Percentiles rank a stretch among this genome's conserved stretches.
Conservation (phyloP, 2,888 invertebrate species). For the Melieria crassipennis region DNA sequence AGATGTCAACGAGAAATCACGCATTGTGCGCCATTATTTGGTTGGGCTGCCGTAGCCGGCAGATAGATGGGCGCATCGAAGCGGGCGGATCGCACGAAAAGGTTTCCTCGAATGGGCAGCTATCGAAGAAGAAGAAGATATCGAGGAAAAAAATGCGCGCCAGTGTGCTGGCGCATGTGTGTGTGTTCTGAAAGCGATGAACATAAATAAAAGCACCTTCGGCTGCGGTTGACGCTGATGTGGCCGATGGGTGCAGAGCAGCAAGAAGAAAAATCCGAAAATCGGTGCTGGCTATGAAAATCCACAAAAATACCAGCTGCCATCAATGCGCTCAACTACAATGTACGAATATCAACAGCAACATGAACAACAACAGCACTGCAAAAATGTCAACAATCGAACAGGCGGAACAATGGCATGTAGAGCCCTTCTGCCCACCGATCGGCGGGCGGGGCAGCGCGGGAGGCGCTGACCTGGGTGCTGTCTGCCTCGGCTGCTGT, state of each 20-base stretch:
- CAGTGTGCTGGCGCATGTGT: slow-evolving; percentile 20
- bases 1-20: slow-evolving; percentile 62
- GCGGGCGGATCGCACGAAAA: slow-evolving; percentile 25
- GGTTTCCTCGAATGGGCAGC: neutral
- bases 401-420: slow-evolving; percentile 32
- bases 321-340: slow-evolving; percentile 26
- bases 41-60: neutral
- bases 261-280: slow-evolving; percentile 3
- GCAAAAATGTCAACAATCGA: slow-evolving; percentile 36
- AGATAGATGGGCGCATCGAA: slow-evolving; percentile 19
- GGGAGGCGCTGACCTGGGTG: neutral
- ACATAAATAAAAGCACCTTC: slow-evolving; percentile 62
- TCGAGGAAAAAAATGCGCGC: neutral
- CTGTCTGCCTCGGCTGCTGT: too few species aligned
- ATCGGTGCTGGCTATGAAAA: slow-evolving; percentile 24
- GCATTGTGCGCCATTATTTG: slow-evolving; percentile 38
- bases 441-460: neutral
- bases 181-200: slow-evolving; percentile 56
- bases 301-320: slow-evolving; percentile 23
- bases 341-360: neutral
- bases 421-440: slow-evolving; percentile 3
- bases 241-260: neutral
- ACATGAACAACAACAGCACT: slow-evolving; percentile 23
- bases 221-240: slow-evolving; percentile 15
- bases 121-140: neutral